A percentile compares a stretch with the other conserved stretches of the same genome.
These are phyloP conservation scores for Panulirus ornatus DNA, from an alignment of 1,140 invertebrate species.

Conservation along the genomic window DNA sequence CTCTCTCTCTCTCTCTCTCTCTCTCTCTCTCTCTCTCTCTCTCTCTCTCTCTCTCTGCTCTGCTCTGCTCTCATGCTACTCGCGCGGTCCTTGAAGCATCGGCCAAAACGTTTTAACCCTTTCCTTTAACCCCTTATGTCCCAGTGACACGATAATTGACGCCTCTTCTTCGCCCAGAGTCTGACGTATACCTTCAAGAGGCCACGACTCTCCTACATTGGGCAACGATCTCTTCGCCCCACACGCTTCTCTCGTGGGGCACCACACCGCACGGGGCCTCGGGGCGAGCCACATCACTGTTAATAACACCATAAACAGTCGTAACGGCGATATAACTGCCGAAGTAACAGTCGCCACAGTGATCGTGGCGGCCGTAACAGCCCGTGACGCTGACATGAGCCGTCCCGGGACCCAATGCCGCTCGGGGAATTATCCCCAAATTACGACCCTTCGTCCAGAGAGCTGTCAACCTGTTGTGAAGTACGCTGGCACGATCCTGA, in stretches of 20 bases:
- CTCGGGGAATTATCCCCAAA: constrained; percentile 11
- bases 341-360: neutral
- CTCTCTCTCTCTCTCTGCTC: neutral
- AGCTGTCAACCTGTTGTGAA: constrained; percentile 43
- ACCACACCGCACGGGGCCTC: neutral
- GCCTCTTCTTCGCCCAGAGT: neutral
- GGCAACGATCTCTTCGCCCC: neutral
- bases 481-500: neutral
- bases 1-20: neutral
- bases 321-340: neutral
- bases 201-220: neutral
- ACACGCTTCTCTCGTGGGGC: neutral
- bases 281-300: neutral
- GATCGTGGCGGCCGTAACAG: neutral
- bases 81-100: neutral
- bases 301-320: neutral
- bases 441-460: neutral
- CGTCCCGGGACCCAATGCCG: neutral
- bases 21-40: neutral
- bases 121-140: neutral
- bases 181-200: neutral
- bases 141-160: constrained; percentile 5
- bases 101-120: neutral
- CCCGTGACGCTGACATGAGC: neutral
- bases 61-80: neutral